phyloP scores from a whole-genome alignment of 1,140 invertebrate species.

The Drosophila navojoa region DNA sequence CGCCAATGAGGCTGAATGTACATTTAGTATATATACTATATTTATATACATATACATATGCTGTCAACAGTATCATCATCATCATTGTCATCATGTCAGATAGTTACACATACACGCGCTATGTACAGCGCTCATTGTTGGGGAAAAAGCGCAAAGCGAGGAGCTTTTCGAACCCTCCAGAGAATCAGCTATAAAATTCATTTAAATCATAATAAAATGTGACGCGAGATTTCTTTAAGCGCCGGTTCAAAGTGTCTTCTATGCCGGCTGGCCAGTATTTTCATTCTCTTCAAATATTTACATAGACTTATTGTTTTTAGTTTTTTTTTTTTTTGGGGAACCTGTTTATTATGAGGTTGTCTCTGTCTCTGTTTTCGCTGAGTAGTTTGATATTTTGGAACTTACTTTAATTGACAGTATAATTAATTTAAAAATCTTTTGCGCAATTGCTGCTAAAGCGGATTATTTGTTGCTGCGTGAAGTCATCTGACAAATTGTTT shows the following conservation, averaged over 20 bases:
- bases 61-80: slow-evolving; percentile 24
- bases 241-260: slow-evolving; percentile 22
- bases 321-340: slow-evolving; percentile 19
- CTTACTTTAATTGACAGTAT: slow-evolving; percentile 40
- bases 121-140: slow-evolving; percentile 23
- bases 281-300: slow-evolving; percentile 3
- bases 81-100: slow-evolving; percentile 25
- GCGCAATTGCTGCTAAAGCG: slow-evolving; percentile 28
- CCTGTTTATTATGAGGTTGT: slow-evolving; percentile 12
- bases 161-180: slow-evolving; percentile 39
- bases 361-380: background rate
- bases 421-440: slow-evolving; percentile 67
- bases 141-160: slow-evolving; percentile 29
- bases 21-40: slow-evolving; percentile 70
- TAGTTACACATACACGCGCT: slow-evolving; percentile 25
- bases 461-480: slow-evolving; percentile 61
- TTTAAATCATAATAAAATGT: slow-evolving; percentile 78
- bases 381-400: slow-evolving; percentile 37
- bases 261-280: slow-evolving; percentile 23
- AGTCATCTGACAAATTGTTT: slow-evolving; percentile 74
- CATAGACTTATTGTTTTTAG: background rate
- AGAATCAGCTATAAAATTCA: slow-evolving; percentile 64
- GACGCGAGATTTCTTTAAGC: slow-evolving; percentile 56
- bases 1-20: slow-evolving; percentile 65
- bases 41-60: slow-evolving; percentile 19